Base-by-base conservation (phyloP, 1,140 invertebrate species). In the Eriocheir sinensis region DNA sequence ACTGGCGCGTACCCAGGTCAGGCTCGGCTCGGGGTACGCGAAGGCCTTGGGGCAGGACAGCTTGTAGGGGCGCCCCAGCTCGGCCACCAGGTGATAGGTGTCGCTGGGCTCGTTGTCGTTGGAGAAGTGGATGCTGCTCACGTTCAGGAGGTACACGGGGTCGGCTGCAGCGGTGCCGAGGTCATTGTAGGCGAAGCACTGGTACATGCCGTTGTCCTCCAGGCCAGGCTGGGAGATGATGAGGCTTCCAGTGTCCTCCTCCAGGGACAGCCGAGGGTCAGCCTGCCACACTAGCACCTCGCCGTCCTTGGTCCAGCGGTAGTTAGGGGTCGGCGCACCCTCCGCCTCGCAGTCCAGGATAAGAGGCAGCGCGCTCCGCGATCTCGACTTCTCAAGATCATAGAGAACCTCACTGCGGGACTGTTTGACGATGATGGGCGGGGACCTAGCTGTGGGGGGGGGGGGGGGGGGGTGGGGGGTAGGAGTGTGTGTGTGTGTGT, bases 161-260 rank as follows among this genome's bases (percentile, higher is more conserved):
- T 96, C 95, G 15, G 53, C 90, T 15, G 80, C 80, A 27, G 95
- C 95, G 1, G 95, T 93, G 0, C 95, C 95, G 27, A 96, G 91
- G 15, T 96, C 95, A 79, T 96, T 96, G 91, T 94, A 95, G 85
- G 95, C 95, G 36, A 96, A 94, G 80, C 95, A 96, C 53, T 96
- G 95, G 48, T 96, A 96, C 3, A 89, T n/a, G 3, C 95, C 95
- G 53, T 96, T 96, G 86, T 96, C 95, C 8, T 92, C 91, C 27
- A 94, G 32, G 12, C 34, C 80, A 9, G 95, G 95, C 48, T 95
- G 85, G 30, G n/a, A 38, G 81, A 96, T 96, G 40, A 95, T 72
- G 17, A 96, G 95, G 30, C 93, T 96, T 15, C 95, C 95, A 0
- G 94, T 96, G 32, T 80, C 93, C 3, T 85, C 88, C 93, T 96